phyloP scores from a whole-genome alignment of 2,113 vertebrate species.

The Elachura formosa region DNA sequence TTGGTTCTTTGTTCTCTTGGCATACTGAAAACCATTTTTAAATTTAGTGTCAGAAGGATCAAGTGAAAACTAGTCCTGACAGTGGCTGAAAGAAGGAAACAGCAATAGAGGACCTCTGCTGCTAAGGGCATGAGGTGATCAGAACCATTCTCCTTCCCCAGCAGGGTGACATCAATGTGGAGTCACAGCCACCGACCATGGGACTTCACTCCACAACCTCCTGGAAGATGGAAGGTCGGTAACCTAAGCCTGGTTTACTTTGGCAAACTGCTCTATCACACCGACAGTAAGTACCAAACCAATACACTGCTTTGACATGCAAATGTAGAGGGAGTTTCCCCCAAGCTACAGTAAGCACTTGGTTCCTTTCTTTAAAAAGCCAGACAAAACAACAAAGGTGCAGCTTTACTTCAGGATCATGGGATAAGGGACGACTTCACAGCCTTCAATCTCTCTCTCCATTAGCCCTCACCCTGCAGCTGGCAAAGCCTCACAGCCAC shows the following conservation, averaged over 20 bases:
- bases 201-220: neutral
- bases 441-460: neutral
- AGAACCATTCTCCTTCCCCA: neutral
- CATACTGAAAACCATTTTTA: neutral
- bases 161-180: neutral
- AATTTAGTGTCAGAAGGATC: neutral
- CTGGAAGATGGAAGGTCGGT: neutral
- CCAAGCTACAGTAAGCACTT: neutral
- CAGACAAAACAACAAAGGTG: neutral
- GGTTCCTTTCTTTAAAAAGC: neutral
- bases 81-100: neutral
- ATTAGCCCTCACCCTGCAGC: neutral
- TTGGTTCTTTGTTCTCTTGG: neutral
- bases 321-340: neutral
- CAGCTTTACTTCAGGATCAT: neutral
- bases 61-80: neutral
- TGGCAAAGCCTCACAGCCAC: neutral
- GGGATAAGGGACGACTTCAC: neutral
- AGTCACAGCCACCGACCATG: neutral
- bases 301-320: neutral
- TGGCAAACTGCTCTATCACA: neutral
- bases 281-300: neutral
- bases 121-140: neutral
- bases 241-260: neutral
- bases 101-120: neutral